phyloP scores from a whole-genome alignment of 2,888 invertebrate species.

The Spisula solida region DNA sequence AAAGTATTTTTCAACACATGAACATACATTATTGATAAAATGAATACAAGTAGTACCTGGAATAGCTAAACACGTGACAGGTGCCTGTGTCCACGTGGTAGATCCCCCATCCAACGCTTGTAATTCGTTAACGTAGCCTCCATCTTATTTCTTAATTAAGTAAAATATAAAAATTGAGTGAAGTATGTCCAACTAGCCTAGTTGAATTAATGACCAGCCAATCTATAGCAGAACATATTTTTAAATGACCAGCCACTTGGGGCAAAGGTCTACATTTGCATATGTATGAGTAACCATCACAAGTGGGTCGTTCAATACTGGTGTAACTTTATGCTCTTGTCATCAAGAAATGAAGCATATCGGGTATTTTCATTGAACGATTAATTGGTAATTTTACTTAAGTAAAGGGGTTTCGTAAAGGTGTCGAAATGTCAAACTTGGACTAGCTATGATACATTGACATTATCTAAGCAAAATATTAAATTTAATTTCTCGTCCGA shows the following conservation, averaged over 20 bases:
- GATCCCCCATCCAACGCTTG: slow-evolving; percentile 62
- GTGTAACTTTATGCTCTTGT: not conserved
- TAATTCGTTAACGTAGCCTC: not conserved
- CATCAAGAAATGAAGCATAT: not conserved
- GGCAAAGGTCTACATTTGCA: not conserved
- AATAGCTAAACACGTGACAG: slow-evolving; percentile 67
- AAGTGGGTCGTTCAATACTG: not conserved
- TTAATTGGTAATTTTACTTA: not conserved
- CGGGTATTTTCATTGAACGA: not conserved
- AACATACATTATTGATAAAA: too few relatives aligned
- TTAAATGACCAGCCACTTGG: not conserved
- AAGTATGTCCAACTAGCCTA: not conserved
- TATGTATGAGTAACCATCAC: not conserved
- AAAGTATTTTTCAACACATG: too few relatives aligned
- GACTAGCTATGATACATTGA: too few relatives aligned
- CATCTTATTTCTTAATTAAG: not conserved
- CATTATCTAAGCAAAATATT: too few relatives aligned
- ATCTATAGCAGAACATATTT: not conserved
- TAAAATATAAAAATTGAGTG: not conserved
- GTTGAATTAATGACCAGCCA: not conserved
- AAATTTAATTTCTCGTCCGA: too few relatives aligned
- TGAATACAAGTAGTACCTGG: slow-evolving; percentile 60
- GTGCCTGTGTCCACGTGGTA: slow-evolving; percentile 58
- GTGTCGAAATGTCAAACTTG: not conserved
- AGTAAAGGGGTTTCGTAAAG: not conserved